phyloP scores from a whole-genome alignment of 1,140 invertebrate species.

The Condylostylus longicornis region DNA sequence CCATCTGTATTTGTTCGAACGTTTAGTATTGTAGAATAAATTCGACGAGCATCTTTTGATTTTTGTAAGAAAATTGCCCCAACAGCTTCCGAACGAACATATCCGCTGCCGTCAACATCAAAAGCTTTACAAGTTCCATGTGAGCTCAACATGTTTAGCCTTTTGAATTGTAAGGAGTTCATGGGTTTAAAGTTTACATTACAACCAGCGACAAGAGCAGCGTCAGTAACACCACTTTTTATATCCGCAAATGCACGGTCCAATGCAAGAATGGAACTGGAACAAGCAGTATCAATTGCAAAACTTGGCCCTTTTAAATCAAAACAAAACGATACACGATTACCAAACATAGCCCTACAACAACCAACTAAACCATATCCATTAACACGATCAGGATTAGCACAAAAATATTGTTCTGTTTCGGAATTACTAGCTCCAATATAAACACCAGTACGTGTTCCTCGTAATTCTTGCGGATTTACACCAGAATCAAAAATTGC shows the following conservation, averaged over 20 bases:
- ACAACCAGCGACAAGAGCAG: constrained; percentile 79
- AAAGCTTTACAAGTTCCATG: constrained; percentile 88
- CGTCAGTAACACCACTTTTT: constrained; percentile 70
- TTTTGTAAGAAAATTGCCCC: constrained; percentile 72
- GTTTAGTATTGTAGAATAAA: constrained; percentile 76
- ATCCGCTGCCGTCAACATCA: constrained; percentile 78
- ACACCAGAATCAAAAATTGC: constrained; percentile 85
- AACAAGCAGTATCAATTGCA: constrained; percentile 89
- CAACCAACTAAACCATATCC: constrained; percentile 90
- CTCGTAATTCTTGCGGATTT: constrained; percentile 64
- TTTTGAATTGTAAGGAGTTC: constrained; percentile 82
- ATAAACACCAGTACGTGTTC: constrained; percentile 78
- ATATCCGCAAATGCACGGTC: constrained; percentile 76
- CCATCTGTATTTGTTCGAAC: constrained; percentile 83
- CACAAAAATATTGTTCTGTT: constrained; percentile 65
- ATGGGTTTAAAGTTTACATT: constrained; percentile 75
- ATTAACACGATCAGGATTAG: constrained; percentile 58
- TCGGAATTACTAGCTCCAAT: constrained; percentile 78
- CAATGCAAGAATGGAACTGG: constrained; percentile 77
- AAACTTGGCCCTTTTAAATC: constrained; percentile 85
- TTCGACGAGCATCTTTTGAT: constrained; percentile 50
- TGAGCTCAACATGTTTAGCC: constrained; percentile 74
- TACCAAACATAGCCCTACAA: constrained; percentile 87
- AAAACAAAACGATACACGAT: constrained; percentile 89
- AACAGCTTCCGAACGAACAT: constrained; percentile 80